phyloP scores from a whole-genome alignment of 2,888 invertebrate species.

The Argyresthia albistria region DNA sequence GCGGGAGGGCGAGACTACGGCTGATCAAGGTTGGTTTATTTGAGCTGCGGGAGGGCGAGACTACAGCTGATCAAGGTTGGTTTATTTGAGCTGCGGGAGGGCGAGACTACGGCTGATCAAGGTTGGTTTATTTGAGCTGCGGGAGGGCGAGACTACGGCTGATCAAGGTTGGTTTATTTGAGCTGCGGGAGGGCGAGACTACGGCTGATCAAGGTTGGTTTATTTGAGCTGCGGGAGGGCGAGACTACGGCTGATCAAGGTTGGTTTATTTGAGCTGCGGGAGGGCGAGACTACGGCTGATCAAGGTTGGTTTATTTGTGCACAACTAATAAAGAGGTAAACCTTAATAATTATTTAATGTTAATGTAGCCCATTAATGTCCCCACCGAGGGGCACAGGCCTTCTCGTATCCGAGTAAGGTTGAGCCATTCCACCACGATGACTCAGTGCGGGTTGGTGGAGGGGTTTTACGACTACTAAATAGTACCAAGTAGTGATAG shows the following conservation, averaged over 20 bases:
- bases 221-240: conserved; percentile 91
- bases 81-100: conserved; percentile 91
- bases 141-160: conserved; percentile 85
- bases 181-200: conserved; percentile 89
- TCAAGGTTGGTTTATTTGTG: conserved; percentile 87
- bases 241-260: conserved; percentile 86
- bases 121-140: conserved; percentile 94
- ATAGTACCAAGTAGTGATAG: too few relatives aligned
- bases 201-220: conserved; percentile 84
- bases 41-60: conserved; percentile 90
- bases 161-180: conserved; percentile 92
- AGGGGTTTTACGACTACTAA: too few relatives aligned
- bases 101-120: conserved; percentile 84
- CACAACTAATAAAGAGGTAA: too few relatives aligned
- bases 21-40: conserved; percentile 89
- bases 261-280: conserved; percentile 92
- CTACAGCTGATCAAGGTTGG: conserved; percentile 84
- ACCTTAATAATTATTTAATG: too few relatives aligned
- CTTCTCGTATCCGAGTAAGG: too few relatives aligned
- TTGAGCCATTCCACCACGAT: too few relatives aligned
- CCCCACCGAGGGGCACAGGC: too few relatives aligned
- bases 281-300: conserved; percentile 86
- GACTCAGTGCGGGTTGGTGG: too few relatives aligned
- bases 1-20: conserved; percentile 85
- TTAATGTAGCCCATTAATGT: too few relatives aligned